Conservation (phyloP, 2,113 vertebrate genomes). For the Entomyzon cyanotis region DNA sequence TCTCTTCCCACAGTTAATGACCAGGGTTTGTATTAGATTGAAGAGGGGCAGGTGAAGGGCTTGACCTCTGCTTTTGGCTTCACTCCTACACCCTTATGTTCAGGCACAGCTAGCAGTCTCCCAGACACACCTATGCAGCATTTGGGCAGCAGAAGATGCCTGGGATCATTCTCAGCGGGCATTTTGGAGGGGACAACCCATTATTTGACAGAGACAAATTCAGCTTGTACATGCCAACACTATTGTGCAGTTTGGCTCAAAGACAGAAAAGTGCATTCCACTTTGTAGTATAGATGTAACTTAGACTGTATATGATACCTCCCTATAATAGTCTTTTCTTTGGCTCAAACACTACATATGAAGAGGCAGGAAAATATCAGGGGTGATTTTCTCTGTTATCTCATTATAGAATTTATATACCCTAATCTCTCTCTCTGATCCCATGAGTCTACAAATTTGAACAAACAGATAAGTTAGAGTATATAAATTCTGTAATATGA, state of each 20-base stretch:
- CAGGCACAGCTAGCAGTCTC: not conserved
- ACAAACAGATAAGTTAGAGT: not conserved
- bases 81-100: not conserved
- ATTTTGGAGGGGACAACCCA: accelerated
- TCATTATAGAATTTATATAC: not conserved
- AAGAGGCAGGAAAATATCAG: not conserved
- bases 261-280: not conserved
- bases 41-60: not conserved
- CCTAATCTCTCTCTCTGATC: not conserved
- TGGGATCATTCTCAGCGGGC: not conserved
- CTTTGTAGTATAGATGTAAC: accelerated
- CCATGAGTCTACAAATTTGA: not conserved
- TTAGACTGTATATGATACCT: not conserved
- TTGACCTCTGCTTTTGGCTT: not conserved
- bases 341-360: not conserved
- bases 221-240: accelerated
- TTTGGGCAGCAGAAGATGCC: not conserved
- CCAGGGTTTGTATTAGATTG: not conserved
- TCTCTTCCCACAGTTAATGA: not conserved
- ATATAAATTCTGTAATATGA: not conserved
- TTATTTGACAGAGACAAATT: not conserved
- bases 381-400: not conserved
- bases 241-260: not conserved
- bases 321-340: not conserved
- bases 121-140: not conserved